A percentile compares a stretch with the other conserved stretches of the same genome.
These are phyloP conservation scores for Kryptopterus vitreolus DNA, from an alignment of 2,797 vertebrate species.

Conservation along the genomic window DNA sequence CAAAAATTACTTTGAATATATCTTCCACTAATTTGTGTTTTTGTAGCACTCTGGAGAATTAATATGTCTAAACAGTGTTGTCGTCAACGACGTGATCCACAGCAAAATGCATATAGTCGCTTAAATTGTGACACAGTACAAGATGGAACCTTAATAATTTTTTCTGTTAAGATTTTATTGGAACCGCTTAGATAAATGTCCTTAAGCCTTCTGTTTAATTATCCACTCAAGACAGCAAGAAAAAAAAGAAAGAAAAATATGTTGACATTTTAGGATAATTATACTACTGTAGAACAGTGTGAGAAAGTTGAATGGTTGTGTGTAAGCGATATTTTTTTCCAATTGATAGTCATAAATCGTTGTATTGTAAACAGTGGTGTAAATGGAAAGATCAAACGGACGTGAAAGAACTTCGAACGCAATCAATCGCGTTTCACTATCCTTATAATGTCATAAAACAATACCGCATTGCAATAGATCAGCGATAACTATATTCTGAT, in stretches of 20 bases:
- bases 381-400: not conserved
- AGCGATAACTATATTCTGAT: not conserved
- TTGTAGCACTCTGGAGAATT: not conserved
- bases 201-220: not conserved
- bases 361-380: conserved; percentile 22
- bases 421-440: not conserved
- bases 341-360: conserved; percentile 40
- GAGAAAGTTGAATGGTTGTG: conserved; percentile 25
- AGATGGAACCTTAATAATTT: not conserved
- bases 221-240: not conserved
- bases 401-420: not conserved
- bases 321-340: conserved; percentile 9
- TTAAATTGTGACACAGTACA: not conserved
- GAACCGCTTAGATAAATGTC: not conserved
- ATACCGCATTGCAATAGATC: not conserved
- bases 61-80: not conserved
- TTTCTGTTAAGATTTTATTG: not conserved
- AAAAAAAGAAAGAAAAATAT: not conserved
- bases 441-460: not conserved
- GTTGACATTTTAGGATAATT: not conserved
- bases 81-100: not conserved
- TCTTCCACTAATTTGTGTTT: not conserved
- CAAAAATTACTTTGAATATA: not conserved
- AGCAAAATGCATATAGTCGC: not conserved
- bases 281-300: not conserved